phyloP scores from a whole-genome alignment of 1,140 invertebrate species.

The Nebria ingens region DNA sequence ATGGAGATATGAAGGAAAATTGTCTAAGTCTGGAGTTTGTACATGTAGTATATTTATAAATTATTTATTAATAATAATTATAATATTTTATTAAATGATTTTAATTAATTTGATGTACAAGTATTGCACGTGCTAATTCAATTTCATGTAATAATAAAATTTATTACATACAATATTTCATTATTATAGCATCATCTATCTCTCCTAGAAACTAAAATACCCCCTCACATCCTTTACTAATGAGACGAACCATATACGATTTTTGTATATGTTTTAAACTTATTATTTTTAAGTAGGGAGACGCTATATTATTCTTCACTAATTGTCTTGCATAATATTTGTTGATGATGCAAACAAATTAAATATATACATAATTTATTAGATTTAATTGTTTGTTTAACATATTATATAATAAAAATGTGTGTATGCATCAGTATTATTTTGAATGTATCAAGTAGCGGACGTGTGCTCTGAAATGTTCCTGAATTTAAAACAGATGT shows the following conservation, averaged over 20 bases:
- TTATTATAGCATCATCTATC: background rate
- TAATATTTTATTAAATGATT: background rate
- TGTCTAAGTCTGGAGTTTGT: background rate
- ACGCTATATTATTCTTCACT: too few relatives aligned
- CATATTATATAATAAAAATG: too few relatives aligned
- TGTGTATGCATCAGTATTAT: too few relatives aligned
- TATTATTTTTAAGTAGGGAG: background rate
- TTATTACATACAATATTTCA: background rate
- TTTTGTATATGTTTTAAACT: background rate
- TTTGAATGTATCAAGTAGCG: too few relatives aligned
- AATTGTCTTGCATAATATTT: too few relatives aligned
- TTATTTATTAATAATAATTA: constrained; percentile 1
- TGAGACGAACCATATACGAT: background rate
- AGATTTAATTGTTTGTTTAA: too few relatives aligned
- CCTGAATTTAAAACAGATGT: too few relatives aligned
- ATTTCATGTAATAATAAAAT: background rate
- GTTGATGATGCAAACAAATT: too few relatives aligned
- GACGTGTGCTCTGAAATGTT: too few relatives aligned
- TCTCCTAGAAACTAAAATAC: background rate
- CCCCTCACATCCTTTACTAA: background rate
- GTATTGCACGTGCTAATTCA: background rate
- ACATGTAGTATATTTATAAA: background rate
- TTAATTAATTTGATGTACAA: background rate
- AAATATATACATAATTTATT: too few relatives aligned
- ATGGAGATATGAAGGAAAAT: too few relatives aligned